Evolutionary conservation across 2,888 invertebrate species (phyloP), one percentile per base, ranked within the genome.

Genomic region (Chydorus sphaericus): DNA sequence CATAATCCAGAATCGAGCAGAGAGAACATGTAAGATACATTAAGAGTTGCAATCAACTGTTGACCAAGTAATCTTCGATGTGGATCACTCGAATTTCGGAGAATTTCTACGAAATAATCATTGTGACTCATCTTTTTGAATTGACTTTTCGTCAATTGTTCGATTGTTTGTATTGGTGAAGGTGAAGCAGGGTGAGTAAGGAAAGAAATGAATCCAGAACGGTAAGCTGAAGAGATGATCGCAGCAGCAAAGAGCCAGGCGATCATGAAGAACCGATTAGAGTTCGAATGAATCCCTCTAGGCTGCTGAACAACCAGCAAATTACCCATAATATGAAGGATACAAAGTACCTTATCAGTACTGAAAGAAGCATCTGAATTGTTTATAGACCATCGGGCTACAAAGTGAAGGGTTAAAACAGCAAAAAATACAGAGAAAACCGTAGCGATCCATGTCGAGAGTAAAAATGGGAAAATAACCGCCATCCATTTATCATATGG

Each of bases 141-240:
- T 1, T 55, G 57, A 18, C 60, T 57, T 16, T 36, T 57, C n/a
- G 58, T 52, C 8, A 61, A 58, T n/a, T 60, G 55, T 38, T 53
- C 29, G n/a, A 60, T 55, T 14, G 60, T 61, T 37, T 62, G 56
- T 36, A 60, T 57, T 33, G 59, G 51, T 8, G 26, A 20, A 6
- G 61, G 59, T 10, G 16, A 18, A 26, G 39, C 57, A 16, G 60
- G 55, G 10, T 59, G 58, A 10, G 60, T 59, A 4, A 62, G 59
- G 44, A 56, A 60, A 66, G 63, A 37, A 67, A 64, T 62, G 66
- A 62, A 57, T 14, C 30, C 48, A n/a, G 37, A 67, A 1, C 79
- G 72, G 57, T 78, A 78, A 0, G 75, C 72, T 62, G 77, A 76
- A 2, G 73, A 70, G 18, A 73, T 64, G 0, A 75, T 71, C 0